Percentiles rank a stretch among this genome's conserved stretches.
These are phyloP conservation scores for Crypturellus undulatus DNA, from an alignment of 2,113 vertebrate genomes.

Conservation along the genomic window DNA sequence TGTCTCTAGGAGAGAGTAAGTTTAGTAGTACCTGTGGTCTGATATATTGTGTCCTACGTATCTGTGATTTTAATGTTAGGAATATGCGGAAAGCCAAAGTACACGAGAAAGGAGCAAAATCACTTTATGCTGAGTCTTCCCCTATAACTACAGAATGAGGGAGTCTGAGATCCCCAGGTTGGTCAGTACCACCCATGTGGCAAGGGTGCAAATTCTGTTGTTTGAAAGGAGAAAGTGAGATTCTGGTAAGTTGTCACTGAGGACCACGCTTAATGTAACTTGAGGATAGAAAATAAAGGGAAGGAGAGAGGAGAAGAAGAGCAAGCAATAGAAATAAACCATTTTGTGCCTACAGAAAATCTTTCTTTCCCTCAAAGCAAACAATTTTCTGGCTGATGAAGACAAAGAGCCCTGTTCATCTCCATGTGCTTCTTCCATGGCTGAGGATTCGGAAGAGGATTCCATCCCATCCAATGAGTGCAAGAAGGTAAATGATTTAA, in stretches of 20 bases:
- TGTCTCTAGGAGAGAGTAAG: not conserved
- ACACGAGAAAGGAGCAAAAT: not conserved
- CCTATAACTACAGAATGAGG: not conserved
- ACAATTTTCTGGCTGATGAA: constrained; percentile 75
- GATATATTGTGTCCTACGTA: not conserved
- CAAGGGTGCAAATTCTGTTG: not conserved
- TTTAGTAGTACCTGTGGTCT: not conserved
- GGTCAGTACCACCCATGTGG: not conserved
- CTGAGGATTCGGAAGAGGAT: constrained; percentile 87
- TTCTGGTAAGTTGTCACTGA: not conserved
- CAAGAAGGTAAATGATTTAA: constrained; percentile 84
- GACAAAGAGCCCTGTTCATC: constrained; percentile 81
- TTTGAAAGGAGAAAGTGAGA: not conserved
- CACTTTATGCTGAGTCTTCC: not conserved
- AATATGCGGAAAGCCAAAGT: not conserved
- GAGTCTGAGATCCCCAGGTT: not conserved
- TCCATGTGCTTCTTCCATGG: constrained; percentile 81
- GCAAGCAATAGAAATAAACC: not conserved
- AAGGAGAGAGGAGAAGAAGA: not conserved
- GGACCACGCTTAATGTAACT: not conserved
- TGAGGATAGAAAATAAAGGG: not conserved
- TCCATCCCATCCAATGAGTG: constrained; percentile 88
- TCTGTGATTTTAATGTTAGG: not conserved
- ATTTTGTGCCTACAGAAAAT: not conserved
- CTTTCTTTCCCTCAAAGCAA: constrained; percentile 55